These are phyloP conservation scores for Leptoteleia sp. DNA, from an alignment of 1,140 invertebrate species.

Conservation along the genomic window DNA sequence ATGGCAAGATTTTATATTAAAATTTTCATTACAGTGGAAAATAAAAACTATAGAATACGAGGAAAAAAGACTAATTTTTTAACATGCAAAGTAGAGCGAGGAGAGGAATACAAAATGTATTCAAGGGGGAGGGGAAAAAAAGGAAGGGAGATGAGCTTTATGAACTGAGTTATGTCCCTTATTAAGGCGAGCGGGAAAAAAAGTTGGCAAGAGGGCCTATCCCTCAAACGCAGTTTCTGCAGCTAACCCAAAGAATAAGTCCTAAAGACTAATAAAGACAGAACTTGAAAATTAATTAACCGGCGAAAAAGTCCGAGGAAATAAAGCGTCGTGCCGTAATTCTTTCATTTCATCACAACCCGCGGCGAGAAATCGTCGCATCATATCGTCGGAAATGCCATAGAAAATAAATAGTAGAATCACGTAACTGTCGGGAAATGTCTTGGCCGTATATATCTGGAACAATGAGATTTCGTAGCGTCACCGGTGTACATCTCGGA, in stretches of 20 bases:
- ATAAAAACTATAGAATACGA: no score
- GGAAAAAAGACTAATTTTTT: no score
- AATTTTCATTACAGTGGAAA: no score
- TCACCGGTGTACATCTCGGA: slow-evolving; percentile 8
- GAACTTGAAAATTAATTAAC: slow-evolving; percentile 37
- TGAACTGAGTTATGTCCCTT: no score
- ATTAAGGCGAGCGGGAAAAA: no score
- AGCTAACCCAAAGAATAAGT: slow-evolving; percentile 5
- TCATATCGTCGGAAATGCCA: slow-evolving; percentile 13
- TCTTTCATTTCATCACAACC: slow-evolving; percentile 20
- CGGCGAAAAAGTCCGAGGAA: slow-evolving; percentile 22
- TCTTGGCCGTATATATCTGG: slow-evolving; percentile 13
- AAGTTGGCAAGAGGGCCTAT: no score
- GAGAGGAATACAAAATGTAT: no score
- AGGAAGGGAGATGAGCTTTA: no score
- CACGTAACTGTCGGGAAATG: slow-evolving; percentile 31
- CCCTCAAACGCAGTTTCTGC: slow-evolving; percentile 11
- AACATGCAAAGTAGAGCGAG: no score
- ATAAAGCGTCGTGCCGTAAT: slow-evolving; percentile 39
- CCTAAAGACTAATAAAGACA: slow-evolving; percentile 26
- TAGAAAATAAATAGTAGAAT: slow-evolving; percentile 47
- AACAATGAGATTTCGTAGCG: slow-evolving; percentile 28
- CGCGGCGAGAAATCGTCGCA: slow-evolving; percentile 16
- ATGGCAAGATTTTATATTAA: no score
- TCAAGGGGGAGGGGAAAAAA: no score